These are phyloP conservation scores for Drosophila greeni DNA, from an alignment of 2,888 invertebrate species.

Conservation along the genomic window DNA sequence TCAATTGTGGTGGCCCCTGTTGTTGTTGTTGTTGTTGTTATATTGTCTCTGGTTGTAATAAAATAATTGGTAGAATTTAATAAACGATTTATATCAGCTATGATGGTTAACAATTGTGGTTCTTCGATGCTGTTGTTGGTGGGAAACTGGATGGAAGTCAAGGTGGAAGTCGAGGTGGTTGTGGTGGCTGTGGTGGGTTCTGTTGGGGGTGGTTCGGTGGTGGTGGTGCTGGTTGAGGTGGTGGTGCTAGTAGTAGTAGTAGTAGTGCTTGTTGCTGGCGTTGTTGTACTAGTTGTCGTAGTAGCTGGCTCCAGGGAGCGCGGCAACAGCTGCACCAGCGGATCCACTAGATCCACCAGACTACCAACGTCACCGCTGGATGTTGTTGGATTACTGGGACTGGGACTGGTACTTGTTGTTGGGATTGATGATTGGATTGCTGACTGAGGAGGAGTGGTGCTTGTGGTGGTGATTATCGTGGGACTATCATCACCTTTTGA, in stretches of 20 bases:
- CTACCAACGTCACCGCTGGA: constrained; percentile 15
- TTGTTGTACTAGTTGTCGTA: constrained; percentile 36
- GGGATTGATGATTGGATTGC: constrained; percentile 30
- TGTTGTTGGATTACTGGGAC: constrained; percentile 35
- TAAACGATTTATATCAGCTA: constrained; percentile 77
- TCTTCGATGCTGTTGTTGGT: constrained; percentile 70
- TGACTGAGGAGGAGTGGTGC: constrained; percentile 15
- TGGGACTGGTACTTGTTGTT: constrained; percentile 40
- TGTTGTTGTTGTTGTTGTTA: constrained; percentile 55
- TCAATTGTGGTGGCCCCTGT: constrained; percentile 50
- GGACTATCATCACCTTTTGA: constrained; percentile 60
- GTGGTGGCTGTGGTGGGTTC: constrained; percentile 40
- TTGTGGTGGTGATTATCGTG: constrained; percentile 26
- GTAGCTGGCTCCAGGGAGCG: constrained; percentile 42
- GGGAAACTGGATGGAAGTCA: constrained; percentile 44
- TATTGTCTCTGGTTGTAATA: constrained; percentile 78
- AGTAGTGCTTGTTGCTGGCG: constrained; percentile 29
- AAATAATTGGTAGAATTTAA: constrained; percentile 79
- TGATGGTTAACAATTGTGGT: constrained; percentile 74
- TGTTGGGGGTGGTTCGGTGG: constrained; percentile 41
- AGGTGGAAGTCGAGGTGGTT: constrained; percentile 38
- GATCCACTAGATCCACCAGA: constrained; percentile 14
- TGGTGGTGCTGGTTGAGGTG: constrained; percentile 29
- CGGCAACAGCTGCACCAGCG: constrained; percentile 40
- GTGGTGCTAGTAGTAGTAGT: constrained; percentile 28